These are phyloP conservation scores for Didymodactylos carnosus DNA, from an alignment of 2,888 invertebrate genomes.

Conservation along the genomic window DNA sequence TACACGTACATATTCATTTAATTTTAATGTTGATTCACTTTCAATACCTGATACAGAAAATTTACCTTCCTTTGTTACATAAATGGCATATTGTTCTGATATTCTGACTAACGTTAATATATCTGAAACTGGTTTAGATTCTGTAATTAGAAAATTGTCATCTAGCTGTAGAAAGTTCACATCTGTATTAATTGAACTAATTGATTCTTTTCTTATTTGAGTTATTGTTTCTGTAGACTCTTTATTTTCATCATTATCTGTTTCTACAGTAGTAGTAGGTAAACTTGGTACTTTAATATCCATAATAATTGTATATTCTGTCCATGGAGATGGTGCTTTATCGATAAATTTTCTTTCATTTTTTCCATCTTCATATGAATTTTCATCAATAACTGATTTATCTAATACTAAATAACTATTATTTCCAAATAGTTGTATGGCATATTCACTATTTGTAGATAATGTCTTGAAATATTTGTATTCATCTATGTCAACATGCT, in stretches of 20 bases:
- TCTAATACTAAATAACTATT: neutral
- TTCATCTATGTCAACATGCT: neutral
- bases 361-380: no score
- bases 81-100: neutral
- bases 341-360: no score
- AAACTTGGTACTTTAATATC: neutral
- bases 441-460: neutral
- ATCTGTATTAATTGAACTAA: no score
- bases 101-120: neutral
- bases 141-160: no score
- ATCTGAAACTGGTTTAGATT: no score
- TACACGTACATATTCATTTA: neutral
- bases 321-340: neutral
- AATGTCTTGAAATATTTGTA: neutral
- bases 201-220: no score
- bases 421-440: neutral
- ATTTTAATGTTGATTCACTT: neutral
- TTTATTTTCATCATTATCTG: no score
- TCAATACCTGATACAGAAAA: neutral
- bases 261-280: neutral
- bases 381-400: no score
- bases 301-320: neutral
- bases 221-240: no score
- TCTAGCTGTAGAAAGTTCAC: no score
- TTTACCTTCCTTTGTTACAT: neutral